Conservation (phyloP, 2,888 invertebrate species). For the Mamestra brassicae region DNA sequence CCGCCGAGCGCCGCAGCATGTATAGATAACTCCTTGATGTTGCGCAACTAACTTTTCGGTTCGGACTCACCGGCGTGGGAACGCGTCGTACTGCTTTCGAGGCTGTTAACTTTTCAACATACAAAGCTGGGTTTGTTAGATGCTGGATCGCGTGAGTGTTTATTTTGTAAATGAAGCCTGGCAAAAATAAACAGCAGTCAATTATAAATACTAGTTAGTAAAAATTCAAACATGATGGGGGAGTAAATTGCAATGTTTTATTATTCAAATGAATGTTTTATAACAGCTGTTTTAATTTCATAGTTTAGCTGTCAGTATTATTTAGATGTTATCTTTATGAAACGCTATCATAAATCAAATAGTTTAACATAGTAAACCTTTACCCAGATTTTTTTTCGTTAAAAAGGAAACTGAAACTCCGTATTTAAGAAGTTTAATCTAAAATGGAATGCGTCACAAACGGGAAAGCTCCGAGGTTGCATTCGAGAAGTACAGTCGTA, state of each 20-base stretch:
- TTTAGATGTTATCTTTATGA: background rate
- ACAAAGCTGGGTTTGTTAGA: background rate
- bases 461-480: constrained; percentile 11
- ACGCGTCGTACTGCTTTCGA: constrained; percentile 29
- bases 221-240: background rate
- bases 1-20: constrained; percentile 50
- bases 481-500: constrained; percentile 17
- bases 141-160: background rate
- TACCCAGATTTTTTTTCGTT: background rate
- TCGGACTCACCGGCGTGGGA: constrained; percentile 47
- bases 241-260: no score
- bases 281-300: background rate
- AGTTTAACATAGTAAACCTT: background rate
- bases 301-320: background rate
- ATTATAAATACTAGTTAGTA: background rate
- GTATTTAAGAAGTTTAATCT: background rate
- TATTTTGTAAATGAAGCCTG: background rate
- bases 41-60: constrained; percentile 67
- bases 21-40: constrained; percentile 66
- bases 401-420: background rate
- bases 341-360: no score
- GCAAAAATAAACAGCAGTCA: background rate
- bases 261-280: background rate
- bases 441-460: constrained; percentile 27
- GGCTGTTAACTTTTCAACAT: constrained; percentile 28